Percentiles rank a stretch among this genome's conserved stretches.
Evolutionary conservation across 2,113 vertebrate genomes (phyloP).

Genomic region (Antechinus stuartii): DNA sequence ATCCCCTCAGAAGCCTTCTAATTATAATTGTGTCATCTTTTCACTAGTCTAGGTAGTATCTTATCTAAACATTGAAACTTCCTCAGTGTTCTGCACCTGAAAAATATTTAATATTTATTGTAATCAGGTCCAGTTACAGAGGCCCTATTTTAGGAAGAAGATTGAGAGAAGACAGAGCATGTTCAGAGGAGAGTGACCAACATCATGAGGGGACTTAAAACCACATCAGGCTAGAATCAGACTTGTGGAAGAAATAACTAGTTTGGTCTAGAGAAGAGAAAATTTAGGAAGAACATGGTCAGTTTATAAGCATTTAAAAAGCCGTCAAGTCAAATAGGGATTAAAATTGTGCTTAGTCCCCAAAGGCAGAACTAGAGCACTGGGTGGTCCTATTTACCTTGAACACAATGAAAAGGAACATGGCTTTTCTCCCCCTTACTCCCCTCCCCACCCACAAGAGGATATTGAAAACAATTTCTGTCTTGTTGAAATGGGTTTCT

Average conservation of each 20-base stretch:
- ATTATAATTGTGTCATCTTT: neutral
- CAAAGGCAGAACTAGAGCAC: neutral
- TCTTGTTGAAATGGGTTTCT: neutral
- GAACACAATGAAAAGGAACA: neutral
- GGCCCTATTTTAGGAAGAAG: neutral
- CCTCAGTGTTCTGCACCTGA: neutral
- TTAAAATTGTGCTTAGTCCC: neutral
- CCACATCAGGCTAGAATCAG: neutral
- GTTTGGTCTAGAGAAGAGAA: neutral
- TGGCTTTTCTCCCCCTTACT: neutral
- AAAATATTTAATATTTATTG: neutral
- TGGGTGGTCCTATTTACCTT: constrained; percentile 6
- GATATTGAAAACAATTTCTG: neutral
- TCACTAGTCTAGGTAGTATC: neutral
- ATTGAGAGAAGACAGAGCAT: neutral
- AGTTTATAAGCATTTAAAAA: neutral
- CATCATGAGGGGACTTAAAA: neutral
- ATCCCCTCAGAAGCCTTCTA: neutral
- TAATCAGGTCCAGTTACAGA: neutral
- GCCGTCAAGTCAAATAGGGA: neutral
- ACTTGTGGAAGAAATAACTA: neutral
- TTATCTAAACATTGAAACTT: neutral
- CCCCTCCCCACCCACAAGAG: neutral
- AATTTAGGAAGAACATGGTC: neutral
- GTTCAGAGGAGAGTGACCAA: neutral